Evolutionary conservation across 2,797 vertebrate genomes (phyloP), one percentile per base, ranked within the genome.

Genomic region (Florisuga fusca): DNA sequence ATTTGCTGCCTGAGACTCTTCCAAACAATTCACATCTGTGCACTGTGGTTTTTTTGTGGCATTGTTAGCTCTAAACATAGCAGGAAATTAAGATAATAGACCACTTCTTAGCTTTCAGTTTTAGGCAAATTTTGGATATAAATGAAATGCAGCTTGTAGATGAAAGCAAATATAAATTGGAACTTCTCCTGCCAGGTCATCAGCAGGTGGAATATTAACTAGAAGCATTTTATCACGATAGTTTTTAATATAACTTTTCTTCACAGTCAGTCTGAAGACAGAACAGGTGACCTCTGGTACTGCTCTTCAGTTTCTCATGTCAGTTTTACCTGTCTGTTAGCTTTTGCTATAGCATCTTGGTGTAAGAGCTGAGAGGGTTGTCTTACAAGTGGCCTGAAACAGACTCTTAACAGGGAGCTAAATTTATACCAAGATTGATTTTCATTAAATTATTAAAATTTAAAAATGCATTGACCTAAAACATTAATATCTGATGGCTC

Each of bases 401-500:
- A 58, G 48, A 29, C 33, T 75, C 43, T 78, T 73, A 45, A 21
- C 20, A 71, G n/a, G 21, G 25, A 34, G 20, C 58, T 89, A 43
- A 51, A 36, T 81, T 67, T 74, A 41, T 10, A 53, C 22, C 53
- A 84, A 64, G 41, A 41, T 16, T 84, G 12, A n/a, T 89, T 84
- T 93, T 90, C 51, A 66, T 81, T 72, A 64, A 46, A 46, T 20
- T 75, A 64, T 84, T 81, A 75, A 94, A 93, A 69, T 66, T 87
- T 1, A 66, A 79, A 92, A 72, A 20, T 90, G 29, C n/a, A 6
- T 48, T 84, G 71, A 82, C 67, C 31, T 69, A 15, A 43, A 59
- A 3, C 38, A 48, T 73, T 29, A 84, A 59, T 77, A 34, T 23
- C 31, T 85, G 31, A 55, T 82, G 23, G 16, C 26, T 81, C 51